Base-by-base conservation (phyloP, 2,888 invertebrate species). In the Agriotes lineatus region DNA sequence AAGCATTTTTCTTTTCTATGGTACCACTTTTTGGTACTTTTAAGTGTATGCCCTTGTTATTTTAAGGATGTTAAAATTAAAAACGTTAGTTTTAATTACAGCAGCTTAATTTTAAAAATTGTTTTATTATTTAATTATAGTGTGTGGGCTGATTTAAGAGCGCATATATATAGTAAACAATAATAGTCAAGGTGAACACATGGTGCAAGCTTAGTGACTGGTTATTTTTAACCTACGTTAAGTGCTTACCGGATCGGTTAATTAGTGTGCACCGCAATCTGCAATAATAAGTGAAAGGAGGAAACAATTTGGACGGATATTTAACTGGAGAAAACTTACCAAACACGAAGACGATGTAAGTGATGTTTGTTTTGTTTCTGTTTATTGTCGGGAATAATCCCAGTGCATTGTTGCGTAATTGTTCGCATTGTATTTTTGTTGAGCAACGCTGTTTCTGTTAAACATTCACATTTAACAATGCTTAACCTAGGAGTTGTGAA, bases 231-330 rank as follows among this genome's bases (percentile, higher is more conserved):
- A 14, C n/a, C 2, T 22, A 18, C 12, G 14, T 30, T 14, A 37
- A 37, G 50, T 50, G 50, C 10, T 12, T 4, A 12, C 6, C 12
- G 1, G 9, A 20, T 50, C 30, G 6, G 1, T 25, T 22, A 48
- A 33, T 33, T 18, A 52, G 33, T 33, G 52, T 33, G 52, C 52
- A 33, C 50, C 30, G n/a, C n/a, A n/a, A n/a, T 39, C 14, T 25
- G 7, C 25, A 25, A 25, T 25, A 25, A 25, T 25, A 45, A 60
- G 59, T 60, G 59, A 60, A 60, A 60, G 59, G 45, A 60, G 59
- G 59, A 60, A 60, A 60, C 33, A 10, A 25, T 45, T 58, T 25
- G 20, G 14, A 45, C 18, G 52, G 52, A 52, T 52, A 52, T 33
- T 52, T 33, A 52, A 52, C 18, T 33, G 52, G 33, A 16, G 33